Base-by-base conservation (phyloP, 2,113 vertebrate genomes). In the Mastomys coucha region DNA sequence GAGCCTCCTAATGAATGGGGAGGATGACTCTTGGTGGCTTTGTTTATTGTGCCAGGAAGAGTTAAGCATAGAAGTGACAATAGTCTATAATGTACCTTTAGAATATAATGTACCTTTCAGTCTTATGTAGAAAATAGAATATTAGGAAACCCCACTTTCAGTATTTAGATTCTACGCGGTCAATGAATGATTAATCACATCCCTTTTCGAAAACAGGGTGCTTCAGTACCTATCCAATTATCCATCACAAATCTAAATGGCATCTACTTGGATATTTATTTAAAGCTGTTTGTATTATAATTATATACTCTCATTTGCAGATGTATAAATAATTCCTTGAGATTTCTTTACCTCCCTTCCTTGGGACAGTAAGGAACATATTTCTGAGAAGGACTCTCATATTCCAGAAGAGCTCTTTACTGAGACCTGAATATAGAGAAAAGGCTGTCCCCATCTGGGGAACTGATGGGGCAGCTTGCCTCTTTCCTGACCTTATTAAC, bases 401-500 rank as follows among this genome's bases (percentile, higher is more conserved):
- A 53, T 56, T 89, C 3, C 39, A 81, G 78, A 94, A 85, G 51
- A 76, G 3, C 1, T 1, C 65, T 95, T 65, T 76, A n/a, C 70
- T 67, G 63, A 81, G 73, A 24, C n/a, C 24, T 63, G 8, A 89
- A 22, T 9, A 13, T 65, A 81, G 31, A 77, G 16, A 24, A 5
- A 53, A 28, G 76, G 20, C 53, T 95, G 17, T 81, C 6, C 69
- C 20, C 7, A 76, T 51, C 31, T 36, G 39, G 31, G 26, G 60
- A 91, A 65, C 60, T 67, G 19, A 70, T 60, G 56, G 42, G 24
- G 58, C 39, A 49, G 49, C 28, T 60, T 76, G 24, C 95, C 88
- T 86, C n/a, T 85, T 11, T n/a, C 65, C 36, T 91, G 51, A 82
- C 76, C 53, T 93, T 56, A 77, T 94, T 92, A 95, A 87, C 91